A percentile compares a stretch with the other conserved stretches of the same genome.
These are phyloP conservation scores for Cheiracanthium punctorium DNA, from an alignment of 2,888 invertebrate species.

Conservation along the genomic window DNA sequence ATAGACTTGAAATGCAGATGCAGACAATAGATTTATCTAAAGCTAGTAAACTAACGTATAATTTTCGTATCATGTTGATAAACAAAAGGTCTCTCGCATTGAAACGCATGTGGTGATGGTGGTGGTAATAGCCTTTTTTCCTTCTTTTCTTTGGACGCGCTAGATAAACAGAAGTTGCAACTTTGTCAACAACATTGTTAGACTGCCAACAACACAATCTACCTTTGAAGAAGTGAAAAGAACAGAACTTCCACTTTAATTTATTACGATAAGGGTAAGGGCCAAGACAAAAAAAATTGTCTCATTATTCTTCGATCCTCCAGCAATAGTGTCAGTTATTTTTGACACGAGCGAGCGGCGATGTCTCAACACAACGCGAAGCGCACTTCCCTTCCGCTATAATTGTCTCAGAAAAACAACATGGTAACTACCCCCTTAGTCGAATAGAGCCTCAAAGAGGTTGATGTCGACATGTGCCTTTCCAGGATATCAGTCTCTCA, in stretches of 20 bases:
- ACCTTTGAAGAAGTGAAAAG: background rate
- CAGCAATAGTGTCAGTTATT: background rate
- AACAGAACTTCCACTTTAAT: background rate
- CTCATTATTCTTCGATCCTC: conserved; percentile 8
- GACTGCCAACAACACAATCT: background rate
- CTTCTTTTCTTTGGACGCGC: too few species aligned
- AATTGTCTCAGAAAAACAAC: conserved; percentile 3
- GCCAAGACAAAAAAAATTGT: background rate
- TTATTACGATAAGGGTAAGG: background rate
- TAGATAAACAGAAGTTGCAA: background rate
- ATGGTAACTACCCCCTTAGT: background rate
- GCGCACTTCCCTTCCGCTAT: background rate
- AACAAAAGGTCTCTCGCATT: too few species aligned
- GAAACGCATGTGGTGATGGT: too few species aligned
- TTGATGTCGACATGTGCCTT: background rate
- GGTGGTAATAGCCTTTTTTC: too few species aligned
- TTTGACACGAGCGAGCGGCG: background rate
- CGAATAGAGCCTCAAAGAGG: background rate
- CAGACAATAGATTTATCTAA: too few species aligned
- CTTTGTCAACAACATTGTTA: background rate
- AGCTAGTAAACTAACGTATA: too few species aligned
- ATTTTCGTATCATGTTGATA: too few species aligned
- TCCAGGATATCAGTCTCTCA: background rate
- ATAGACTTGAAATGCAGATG: too few species aligned
- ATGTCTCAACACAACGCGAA: background rate